Evolutionary conservation across 1,140 invertebrate genomes (phyloP), one percentile per base, ranked within the genome.

Genomic region (Drosophila saltans): DNA sequence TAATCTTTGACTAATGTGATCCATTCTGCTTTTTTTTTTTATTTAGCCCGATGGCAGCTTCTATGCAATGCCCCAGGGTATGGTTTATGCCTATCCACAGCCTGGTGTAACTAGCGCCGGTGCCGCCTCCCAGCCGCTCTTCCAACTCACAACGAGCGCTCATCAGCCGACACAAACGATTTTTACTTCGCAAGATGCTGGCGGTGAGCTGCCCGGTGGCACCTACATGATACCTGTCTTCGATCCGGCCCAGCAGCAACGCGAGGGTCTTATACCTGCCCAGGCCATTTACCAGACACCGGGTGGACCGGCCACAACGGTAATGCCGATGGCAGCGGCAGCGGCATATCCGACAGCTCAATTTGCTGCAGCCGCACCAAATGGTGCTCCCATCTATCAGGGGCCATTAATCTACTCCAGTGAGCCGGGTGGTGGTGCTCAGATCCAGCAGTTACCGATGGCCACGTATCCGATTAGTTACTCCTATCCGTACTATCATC

Each of bases 191-290:
- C 78, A 89, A 58, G 91, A 92, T 36, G 73, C 77, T 8, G 69
- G 84, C 52, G 84, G 80, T 57, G 84, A 92, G 56, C 69, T 92
- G 26, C 72, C 86, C 48, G 90, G 83, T 57, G 81, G 91, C 69
- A 88, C 84, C 80, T 92, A 91, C 83, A 91, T 92, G 73, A 91
- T 92, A 91, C 91, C 91, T 75, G 90, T 92, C 73, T 92, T 80
- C 75, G 91, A 92, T 81, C 85, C 91, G 64, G 70, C 83, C 48
- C 78, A 90, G 64, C 89, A 85, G 73, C 91, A 82, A 56, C 76
- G 78, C 48, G 89, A 90, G 62, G 68, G 88, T 28, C 64, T 92
- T 1, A 83, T 92, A 66, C 84, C 84, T 56, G 79, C 91, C 8
- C 91, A 92, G 75, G 78, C 91, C 41, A 88, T 92, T 40, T 92